Conservation (phyloP, 2,113 vertebrate genomes). For the Canis aureus region DNA sequence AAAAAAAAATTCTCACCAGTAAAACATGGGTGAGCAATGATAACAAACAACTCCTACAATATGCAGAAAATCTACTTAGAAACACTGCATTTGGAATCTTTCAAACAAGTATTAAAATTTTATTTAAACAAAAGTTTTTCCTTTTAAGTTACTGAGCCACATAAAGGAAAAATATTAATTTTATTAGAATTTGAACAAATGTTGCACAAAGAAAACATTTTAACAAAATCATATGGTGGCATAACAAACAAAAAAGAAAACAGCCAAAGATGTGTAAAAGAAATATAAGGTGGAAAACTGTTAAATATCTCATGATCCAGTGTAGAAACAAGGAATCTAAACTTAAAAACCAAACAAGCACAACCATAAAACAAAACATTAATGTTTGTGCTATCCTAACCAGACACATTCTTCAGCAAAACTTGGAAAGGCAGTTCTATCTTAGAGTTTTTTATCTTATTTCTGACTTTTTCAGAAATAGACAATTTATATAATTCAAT, state of each 20-base stretch:
- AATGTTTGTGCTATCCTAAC: constrained; percentile 78
- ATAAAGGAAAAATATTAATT: constrained; percentile 85
- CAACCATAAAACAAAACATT: constrained; percentile 75
- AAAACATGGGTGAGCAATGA: background rate
- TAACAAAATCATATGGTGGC: constrained; percentile 84
- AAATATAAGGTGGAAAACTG: constrained; percentile 74
- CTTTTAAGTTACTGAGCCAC: constrained; percentile 76
- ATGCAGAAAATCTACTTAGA: constrained; percentile 54
- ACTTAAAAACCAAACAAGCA: constrained; percentile 62
- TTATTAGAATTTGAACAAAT: constrained; percentile 89
- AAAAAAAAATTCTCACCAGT: constrained; percentile 27
- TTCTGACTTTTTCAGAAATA: constrained; percentile 85
- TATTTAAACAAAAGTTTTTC: constrained; percentile 51
- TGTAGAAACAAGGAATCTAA: constrained; percentile 52
- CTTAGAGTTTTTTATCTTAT: constrained; percentile 80
- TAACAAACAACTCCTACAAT: background rate
- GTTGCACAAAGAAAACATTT: constrained; percentile 86
- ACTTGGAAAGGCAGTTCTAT: constrained; percentile 84
- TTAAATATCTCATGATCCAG: constrained; percentile 62
- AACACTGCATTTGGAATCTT: constrained; percentile 39
- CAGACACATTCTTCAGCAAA: constrained; percentile 81
- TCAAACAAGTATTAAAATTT: constrained; percentile 67
- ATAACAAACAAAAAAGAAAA: constrained; percentile 84
- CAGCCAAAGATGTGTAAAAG: constrained; percentile 81
- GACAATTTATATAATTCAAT: constrained; percentile 80